Base-by-base conservation (phyloP, 2,113 vertebrate genomes). In the Atrichornis clamosus region DNA sequence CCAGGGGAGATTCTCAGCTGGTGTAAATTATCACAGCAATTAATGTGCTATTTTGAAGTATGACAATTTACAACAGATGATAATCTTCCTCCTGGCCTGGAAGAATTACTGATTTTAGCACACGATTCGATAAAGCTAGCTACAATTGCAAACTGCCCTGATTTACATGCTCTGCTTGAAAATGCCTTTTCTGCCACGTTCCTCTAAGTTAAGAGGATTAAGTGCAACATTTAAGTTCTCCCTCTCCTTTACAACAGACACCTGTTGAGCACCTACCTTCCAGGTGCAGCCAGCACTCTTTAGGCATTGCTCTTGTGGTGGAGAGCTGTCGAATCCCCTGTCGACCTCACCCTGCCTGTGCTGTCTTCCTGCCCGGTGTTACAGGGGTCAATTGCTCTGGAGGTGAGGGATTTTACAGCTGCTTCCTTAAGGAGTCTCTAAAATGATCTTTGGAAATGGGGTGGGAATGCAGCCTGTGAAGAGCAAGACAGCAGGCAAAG, bases 11-110 rank as follows among this genome's bases (percentile, higher is more conserved):
- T 84, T 93, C 95, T 95, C 86, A 95, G 84, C 89, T 93, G 91
- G 89, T 87, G 53, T 93, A 97, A 95, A 96, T 96, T 94, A 94
- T 89, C 89, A 84, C 69, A 89, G 74, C 93, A 95, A 95, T 96
- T 97, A 96, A 95, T 91, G 87, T 60, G 74, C 80, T 91, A 63
- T 92, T 95, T 93, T 95, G 89, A 97, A 94, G 89, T 84, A 91
- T 88, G 81, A 84, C 78, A 93, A 63, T 96, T 93, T 93, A 94
- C 93, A 96, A 85, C 87, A 91, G 93, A 92, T 95, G 74, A 96
- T 91, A 93, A 94, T 96, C 93, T 96, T 91, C 87, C 94, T 91
- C 92, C 84, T 89, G 91, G 93, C 78, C 93, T 87, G 63, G 58
- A 91, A 94, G 84, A 94, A 76, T 91, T 76, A 72, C 91, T 56